phyloP scores from a whole-genome alignment of 2,113 vertebrate species.

The sheep (Ovis aries) region ARS-UI_Ramb_v3.0 NC_056080.1:38434501-38435000 shows the following conservation, averaged over 20 bases:
- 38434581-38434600: not conserved
- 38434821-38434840: not conserved
- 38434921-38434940: not conserved
- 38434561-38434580: not conserved
- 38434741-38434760: not conserved
- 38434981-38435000: not conserved
- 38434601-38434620: not conserved
- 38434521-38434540: not conserved
- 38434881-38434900: not conserved
- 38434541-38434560: not conserved
- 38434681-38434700: not conserved
- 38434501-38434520: not conserved
- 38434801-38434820: not conserved
- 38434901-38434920: not conserved
- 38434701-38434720: not conserved
- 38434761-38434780: not conserved
- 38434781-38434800: not conserved
- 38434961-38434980: not conserved
- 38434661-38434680: not conserved
- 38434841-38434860: not conserved
- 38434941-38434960: too few species aligned
- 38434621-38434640: not conserved
- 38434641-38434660: not conserved
- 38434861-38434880: not conserved
- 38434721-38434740: not conserved